These are phyloP conservation scores for Asarcornis scutulata DNA, from an alignment of 2,113 vertebrate genomes.

Conservation along the genomic window DNA sequence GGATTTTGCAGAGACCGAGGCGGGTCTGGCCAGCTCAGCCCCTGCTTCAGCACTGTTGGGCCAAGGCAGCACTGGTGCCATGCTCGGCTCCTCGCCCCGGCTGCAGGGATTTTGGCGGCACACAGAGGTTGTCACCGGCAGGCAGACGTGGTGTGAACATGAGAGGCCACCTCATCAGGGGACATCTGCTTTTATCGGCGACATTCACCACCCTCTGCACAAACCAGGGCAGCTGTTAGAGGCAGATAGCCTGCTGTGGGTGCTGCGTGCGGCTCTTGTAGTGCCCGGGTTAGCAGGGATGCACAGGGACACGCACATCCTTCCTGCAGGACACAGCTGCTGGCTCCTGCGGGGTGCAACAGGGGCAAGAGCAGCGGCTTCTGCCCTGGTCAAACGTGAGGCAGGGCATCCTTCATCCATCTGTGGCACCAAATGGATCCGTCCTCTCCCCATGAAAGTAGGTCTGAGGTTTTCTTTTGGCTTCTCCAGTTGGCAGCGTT, in stretches of 20 bases:
- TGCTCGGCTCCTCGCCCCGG: rapidly evolving
- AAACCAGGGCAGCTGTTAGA: background rate
- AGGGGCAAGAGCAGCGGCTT: background rate
- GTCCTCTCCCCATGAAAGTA: background rate
- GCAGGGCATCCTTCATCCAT: background rate
- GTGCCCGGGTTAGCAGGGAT: background rate
- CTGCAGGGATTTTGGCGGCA: background rate
- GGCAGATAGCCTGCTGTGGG: background rate
- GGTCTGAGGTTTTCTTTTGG: background rate
- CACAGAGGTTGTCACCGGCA: rapidly evolving
- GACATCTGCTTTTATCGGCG: background rate
- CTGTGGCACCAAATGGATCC: rapidly evolving
- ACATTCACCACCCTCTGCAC: rapidly evolving
- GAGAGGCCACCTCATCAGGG: rapidly evolving
- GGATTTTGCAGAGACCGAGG: background rate
- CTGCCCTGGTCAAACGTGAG: rapidly evolving
- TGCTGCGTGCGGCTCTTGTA: rapidly evolving
- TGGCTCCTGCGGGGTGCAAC: too few relatives aligned
- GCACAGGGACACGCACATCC: too few relatives aligned
- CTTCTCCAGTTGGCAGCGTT: background rate
- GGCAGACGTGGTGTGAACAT: rapidly evolving
- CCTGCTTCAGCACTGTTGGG: background rate
- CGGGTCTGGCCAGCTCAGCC: background rate
- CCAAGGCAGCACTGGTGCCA: background rate
- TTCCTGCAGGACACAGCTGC: rapidly evolving